phyloP scores from a whole-genome alignment of 2,113 vertebrate species.

The Rhadina sibilatrix region DNA sequence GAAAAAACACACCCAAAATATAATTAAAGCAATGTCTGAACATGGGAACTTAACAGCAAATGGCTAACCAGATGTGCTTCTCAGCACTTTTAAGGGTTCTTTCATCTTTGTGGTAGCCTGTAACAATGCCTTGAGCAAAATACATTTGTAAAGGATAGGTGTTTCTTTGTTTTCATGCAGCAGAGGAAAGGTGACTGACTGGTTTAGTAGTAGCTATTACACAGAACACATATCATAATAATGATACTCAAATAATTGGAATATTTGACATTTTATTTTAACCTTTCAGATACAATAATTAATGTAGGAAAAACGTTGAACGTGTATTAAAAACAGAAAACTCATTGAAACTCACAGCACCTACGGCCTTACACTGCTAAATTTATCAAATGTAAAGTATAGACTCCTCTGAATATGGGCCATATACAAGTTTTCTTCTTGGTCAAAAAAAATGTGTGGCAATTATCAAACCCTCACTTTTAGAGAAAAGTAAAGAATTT shows the following conservation, averaged over 20 bases:
- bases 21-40: conserved; percentile 74
- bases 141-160: background rate
- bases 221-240: background rate
- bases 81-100: conserved; percentile 42
- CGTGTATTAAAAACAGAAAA: background rate
- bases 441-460: background rate
- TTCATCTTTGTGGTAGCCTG: conserved; percentile 56
- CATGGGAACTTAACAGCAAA: conserved; percentile 29
- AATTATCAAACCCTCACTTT: background rate
- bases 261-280: background rate
- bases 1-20: conserved; percentile 7
- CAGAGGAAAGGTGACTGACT: background rate
- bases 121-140: conserved; percentile 68
- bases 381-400: background rate
- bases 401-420: background rate
- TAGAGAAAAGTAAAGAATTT: background rate
- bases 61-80: conserved; percentile 56
- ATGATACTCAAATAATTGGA: background rate
- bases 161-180: conserved; percentile 12
- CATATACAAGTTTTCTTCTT: background rate
- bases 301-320: background rate
- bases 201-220: background rate
- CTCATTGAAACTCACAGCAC: background rate
- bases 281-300: background rate
- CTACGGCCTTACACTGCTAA: background rate